phyloP scores from a whole-genome alignment of 2,888 invertebrate species.

The Gnatocerus cornutus region DNA sequence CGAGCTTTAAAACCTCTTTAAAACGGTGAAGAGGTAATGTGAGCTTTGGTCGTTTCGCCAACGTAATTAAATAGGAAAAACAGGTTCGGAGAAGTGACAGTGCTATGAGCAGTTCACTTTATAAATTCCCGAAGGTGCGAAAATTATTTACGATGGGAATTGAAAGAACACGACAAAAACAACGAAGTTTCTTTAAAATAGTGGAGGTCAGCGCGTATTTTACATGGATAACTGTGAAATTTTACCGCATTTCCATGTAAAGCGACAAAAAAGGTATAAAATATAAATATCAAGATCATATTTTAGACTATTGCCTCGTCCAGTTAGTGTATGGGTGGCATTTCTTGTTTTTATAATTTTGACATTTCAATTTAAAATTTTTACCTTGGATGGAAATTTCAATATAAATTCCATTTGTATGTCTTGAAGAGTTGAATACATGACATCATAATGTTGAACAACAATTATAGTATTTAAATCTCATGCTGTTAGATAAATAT shows the following conservation, averaged over 20 bases:
- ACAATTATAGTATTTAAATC: conserved; percentile 36
- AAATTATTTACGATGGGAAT: conserved; percentile 8
- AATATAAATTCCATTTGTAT: conserved; percentile 22
- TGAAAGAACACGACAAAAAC: neutral
- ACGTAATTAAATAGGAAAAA: neutral
- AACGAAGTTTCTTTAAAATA: no score
- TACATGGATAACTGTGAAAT: neutral
- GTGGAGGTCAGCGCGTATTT: neutral
- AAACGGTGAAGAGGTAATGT: neutral
- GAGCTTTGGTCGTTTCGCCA: conserved; percentile 3
- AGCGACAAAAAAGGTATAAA: neutral
- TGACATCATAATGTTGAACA: conserved; percentile 19
- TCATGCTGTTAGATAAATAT: conserved; percentile 32
- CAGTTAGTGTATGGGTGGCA: conserved; percentile 2
- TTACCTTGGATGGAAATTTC: conserved; percentile 31
- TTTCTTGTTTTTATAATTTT: conserved; percentile 29
- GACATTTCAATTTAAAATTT: conserved; percentile 38
- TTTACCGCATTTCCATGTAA: neutral
- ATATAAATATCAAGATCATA: conserved; percentile 5
- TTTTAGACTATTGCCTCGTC: neutral
- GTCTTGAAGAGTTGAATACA: conserved; percentile 14
- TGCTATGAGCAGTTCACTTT: neutral
- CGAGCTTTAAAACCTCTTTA: no score
- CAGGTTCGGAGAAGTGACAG: neutral
- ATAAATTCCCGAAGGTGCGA: conserved; percentile 4